A percentile compares a stretch with the other conserved stretches of the same genome.
phyloP scores from a whole-genome alignment of 1,140 invertebrate genomes.

The Drosophila lowei region DNA sequence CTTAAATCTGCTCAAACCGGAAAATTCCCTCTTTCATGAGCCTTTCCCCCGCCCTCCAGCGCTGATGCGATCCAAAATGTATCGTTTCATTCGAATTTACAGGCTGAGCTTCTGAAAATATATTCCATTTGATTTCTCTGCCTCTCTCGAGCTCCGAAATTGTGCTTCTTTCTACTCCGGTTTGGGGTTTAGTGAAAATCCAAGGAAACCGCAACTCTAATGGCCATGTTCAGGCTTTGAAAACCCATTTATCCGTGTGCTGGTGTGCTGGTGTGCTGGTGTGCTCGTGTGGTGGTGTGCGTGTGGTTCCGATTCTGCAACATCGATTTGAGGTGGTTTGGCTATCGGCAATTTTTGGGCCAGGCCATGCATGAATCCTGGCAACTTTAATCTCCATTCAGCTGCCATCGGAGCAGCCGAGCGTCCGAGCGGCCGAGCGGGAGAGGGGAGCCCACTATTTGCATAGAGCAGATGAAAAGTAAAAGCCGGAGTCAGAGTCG shows the following conservation, averaged over 20 bases:
- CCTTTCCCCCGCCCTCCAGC: neutral
- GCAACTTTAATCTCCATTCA: slow-evolving; percentile 9
- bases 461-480: slow-evolving; percentile 45
- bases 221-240: slow-evolving; percentile 2
- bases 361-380: slow-evolving; percentile 5
- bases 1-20: slow-evolving; percentile 55
- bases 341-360: slow-evolving; percentile 9
- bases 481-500: slow-evolving; percentile 19
- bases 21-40: slow-evolving; percentile 25
- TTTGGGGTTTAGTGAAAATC: neutral
- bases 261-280: neutral
- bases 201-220: slow-evolving; percentile 8
- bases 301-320: slow-evolving; percentile 12
- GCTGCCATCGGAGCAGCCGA: neutral
- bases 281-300: neutral
- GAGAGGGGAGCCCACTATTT: slow-evolving; percentile 33
- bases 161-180: neutral
- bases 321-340: slow-evolving; percentile 24
- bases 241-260: slow-evolving; percentile 4
- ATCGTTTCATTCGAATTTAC: neutral
- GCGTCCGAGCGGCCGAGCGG: neutral
- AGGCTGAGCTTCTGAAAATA: slow-evolving; percentile 1
- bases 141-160: neutral
- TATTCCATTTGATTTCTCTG: slow-evolving; percentile 26
- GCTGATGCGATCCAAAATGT: neutral